phyloP scores from a whole-genome alignment of 2,888 invertebrate species.

The Agrochola litura region DNA sequence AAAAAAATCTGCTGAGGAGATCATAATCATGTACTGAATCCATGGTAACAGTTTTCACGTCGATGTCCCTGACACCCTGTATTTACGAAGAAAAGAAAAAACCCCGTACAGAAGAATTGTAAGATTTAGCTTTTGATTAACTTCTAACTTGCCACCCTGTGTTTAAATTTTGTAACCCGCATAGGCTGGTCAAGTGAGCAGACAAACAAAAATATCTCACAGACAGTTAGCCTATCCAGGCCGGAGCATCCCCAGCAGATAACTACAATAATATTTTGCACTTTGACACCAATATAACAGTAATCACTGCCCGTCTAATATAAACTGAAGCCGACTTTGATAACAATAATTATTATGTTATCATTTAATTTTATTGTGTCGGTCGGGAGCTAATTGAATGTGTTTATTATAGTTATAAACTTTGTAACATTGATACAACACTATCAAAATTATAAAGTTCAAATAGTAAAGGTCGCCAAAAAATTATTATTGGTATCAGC shows the following conservation, averaged over 20 bases:
- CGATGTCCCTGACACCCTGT: too few relatives aligned
- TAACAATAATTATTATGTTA: constrained; percentile 46
- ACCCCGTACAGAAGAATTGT: too few relatives aligned
- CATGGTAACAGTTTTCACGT: too few relatives aligned
- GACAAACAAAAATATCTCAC: constrained; percentile 12
- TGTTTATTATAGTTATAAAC: constrained; percentile 18
- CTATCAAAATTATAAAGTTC: constrained; percentile 1
- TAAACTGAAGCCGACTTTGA: constrained; percentile 35
- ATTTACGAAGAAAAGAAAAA: too few relatives aligned
- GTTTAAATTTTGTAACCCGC: not conserved
- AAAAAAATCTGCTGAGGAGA: too few relatives aligned
- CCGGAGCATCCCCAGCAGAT: constrained; percentile 33
- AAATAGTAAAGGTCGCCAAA: not conserved
- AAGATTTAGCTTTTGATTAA: too few relatives aligned
- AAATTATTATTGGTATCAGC: constrained; percentile 19
- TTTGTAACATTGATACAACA: constrained; percentile 12
- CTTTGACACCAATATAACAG: constrained; percentile 56
- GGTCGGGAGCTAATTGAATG: constrained; percentile 31
- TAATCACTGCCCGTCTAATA: constrained; percentile 22
- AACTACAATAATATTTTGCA: constrained; percentile 38
- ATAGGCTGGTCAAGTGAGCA: not conserved
- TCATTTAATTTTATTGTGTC: constrained; percentile 30
- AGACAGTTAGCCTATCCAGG: constrained; percentile 19
- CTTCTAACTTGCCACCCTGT: too few relatives aligned
- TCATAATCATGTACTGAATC: too few relatives aligned